Evolutionary conservation across 2,113 vertebrate species (phyloP).

Genomic region (Boulengerochromis microlepis): DNA sequence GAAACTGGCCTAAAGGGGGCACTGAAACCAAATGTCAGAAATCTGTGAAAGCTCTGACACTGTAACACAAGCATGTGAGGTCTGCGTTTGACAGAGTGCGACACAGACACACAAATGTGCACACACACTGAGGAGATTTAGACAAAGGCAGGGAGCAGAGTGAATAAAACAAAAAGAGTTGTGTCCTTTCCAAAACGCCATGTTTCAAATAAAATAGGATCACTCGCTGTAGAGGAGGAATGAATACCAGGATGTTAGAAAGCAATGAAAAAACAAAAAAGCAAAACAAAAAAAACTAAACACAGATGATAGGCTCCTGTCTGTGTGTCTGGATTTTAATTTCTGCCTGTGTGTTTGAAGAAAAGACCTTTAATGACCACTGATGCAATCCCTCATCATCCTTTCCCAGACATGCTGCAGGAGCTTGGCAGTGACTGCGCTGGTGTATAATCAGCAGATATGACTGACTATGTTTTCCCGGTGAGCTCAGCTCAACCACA

Average conservation of each 20-base stretch:
- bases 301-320: neutral
- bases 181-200: neutral
- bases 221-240: neutral
- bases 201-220: neutral
- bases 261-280: neutral
- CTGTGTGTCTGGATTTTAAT: neutral
- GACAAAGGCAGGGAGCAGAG: neutral
- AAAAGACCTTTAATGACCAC: neutral
- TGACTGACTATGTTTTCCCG: neutral
- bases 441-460: slow-evolving; percentile 14
- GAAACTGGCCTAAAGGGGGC: neutral
- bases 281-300: neutral
- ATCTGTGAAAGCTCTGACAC: neutral
- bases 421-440: neutral
- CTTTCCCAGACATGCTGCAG: neutral
- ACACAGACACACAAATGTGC: neutral
- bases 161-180: neutral
- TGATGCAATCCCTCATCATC: neutral
- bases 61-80: neutral
- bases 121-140: neutral
- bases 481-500: slow-evolving; percentile 1
- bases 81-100: neutral
- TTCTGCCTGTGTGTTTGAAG: neutral
- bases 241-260: neutral
- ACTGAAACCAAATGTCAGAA: neutral